Base-by-base conservation (phyloP, 1,140 invertebrate genomes). In the Formica exsecta region DNA sequence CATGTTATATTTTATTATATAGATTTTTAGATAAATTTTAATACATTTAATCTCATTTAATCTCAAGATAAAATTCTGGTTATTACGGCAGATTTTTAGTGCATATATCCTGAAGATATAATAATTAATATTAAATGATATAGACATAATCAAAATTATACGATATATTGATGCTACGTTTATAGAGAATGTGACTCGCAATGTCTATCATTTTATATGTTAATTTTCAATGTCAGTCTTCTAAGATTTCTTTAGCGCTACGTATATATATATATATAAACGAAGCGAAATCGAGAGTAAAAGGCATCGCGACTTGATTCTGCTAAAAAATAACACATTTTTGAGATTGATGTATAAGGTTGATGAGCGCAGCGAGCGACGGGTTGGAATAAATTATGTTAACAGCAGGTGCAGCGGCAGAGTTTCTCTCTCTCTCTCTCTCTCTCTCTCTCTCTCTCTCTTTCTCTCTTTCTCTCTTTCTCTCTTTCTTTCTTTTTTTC, bases 161-260 rank as follows among this genome's bases (percentile, higher is more conserved):
- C 22, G 25, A 25, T 36, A 57, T 19, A 19, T 19, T 73, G 54
- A 81, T 29, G 65, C n/a, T 13, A 11, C 41, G 41, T 54, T 81
- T 6, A 16, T 71, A 71, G 71, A 80, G 48, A 80, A 71, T 41
- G 44, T 54, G n/a, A 36, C 41, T 79, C 13, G 64, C 76, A 25
- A 48, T 59, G 59, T 19, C 16, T 79, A 70, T 22, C 29, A 79
- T 79, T 68, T 80, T 41, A 41, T 36, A 70, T 70, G 44, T 44
- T 70, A 80, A 80, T 70, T 70, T 70, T 41, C 77, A 80, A 59
- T 70, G 77, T 70, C 76, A 80, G 64, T 80, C 44, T 57, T 57
- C 29, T 54, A 25, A 70, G 48, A 29, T 48, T 48, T 44, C 25
- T 61, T 25, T 25, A 11, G 38, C 25, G 6, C 51, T 29, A 19